Evolutionary conservation across 2,888 invertebrate species (phyloP), one percentile per base, ranked within the genome.

Genomic region (Acanthococcus lagerstroemiae): DNA sequence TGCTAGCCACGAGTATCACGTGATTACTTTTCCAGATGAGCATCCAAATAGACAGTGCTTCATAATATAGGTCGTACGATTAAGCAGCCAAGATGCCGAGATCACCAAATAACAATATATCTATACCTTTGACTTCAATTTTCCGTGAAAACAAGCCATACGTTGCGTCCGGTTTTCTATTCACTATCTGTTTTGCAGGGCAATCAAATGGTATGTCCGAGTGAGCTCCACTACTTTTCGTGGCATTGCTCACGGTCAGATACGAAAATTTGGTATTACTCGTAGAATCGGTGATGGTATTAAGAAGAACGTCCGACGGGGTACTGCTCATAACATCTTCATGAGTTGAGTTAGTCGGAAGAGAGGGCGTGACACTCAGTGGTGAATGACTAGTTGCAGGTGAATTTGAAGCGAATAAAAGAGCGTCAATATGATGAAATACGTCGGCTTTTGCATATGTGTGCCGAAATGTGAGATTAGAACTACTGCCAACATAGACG

Each of bases 141-240:
- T 80, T 80, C 67, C 80, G 81, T 45, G 80, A 78, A 73, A 88
- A 91, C 73, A 85, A 84, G 7, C 91, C 91, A 74, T 86, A 87
- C 1, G 83, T 82, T 71, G 85, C 82, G 77, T 73, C 86, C n/a
- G n/a, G n/a, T n/a, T n/a, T n/a, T n/a, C n/a, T n/a, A n/a, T n/a
- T n/a, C n/a, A n/a, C n/a, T n/a, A n/a, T n/a, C n/a, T n/a, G n/a
- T n/a, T n/a, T n/a, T n/a, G n/a, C n/a, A n/a, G n/a, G n/a, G n/a
- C n/a, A n/a, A n/a, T n/a, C n/a, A n/a, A n/a, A n/a, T n/a, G n/a
- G n/a, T n/a, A n/a, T n/a, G n/a, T n/a, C n/a, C n/a, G n/a, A n/a
- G n/a, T n/a, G n/a, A n/a, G n/a, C n/a, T n/a, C n/a, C n/a, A n/a
- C n/a, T n/a, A n/a, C n/a, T n/a, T n/a, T n/a, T n/a, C n/a, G n/a